Conservation (phyloP, 2,797 vertebrate species). For the Galagoides demidoff region DNA sequence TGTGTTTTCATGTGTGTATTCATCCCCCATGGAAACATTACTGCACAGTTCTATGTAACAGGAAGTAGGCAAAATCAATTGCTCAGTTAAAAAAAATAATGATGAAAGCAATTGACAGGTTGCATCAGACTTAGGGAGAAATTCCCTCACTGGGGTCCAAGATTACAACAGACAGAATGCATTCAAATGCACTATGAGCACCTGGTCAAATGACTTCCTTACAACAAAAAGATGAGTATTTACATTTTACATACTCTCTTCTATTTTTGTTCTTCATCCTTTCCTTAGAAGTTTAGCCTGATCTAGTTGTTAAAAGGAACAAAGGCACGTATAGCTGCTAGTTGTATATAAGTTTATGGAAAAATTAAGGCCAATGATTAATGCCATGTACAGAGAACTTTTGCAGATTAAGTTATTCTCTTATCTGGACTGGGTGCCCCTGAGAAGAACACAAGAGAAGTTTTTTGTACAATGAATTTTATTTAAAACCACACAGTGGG, state of each 20-base stretch:
- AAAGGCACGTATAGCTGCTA: not conserved
- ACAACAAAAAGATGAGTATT: not conserved
- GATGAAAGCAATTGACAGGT: constrained; percentile 51
- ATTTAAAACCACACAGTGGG: not conserved
- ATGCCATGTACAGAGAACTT: not conserved
- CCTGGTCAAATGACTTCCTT: not conserved
- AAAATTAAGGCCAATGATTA: not conserved
- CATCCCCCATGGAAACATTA: not conserved
- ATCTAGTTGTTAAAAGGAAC: not conserved
- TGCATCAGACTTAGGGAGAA: constrained; percentile 59
- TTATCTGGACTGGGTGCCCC: not conserved
- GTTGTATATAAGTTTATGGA: not conserved
- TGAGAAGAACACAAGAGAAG: not conserved
- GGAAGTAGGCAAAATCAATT: not conserved
- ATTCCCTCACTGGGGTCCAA: constrained; percentile 67
- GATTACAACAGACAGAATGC: constrained; percentile 40
- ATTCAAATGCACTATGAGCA: not conserved
- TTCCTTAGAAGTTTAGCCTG: not conserved
- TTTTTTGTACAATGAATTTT: not conserved
- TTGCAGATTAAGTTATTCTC: not conserved
- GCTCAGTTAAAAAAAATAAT: not conserved
- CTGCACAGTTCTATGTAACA: not conserved
- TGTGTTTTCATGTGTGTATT: constrained; percentile 33
- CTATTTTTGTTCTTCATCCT: not conserved
- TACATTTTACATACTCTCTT: not conserved